A percentile compares a stretch with the other conserved stretches of the same genome.
Evolutionary conservation across 2,797 vertebrate species (phyloP).

Genomic region (Cyprinodon diabolis): DNA sequence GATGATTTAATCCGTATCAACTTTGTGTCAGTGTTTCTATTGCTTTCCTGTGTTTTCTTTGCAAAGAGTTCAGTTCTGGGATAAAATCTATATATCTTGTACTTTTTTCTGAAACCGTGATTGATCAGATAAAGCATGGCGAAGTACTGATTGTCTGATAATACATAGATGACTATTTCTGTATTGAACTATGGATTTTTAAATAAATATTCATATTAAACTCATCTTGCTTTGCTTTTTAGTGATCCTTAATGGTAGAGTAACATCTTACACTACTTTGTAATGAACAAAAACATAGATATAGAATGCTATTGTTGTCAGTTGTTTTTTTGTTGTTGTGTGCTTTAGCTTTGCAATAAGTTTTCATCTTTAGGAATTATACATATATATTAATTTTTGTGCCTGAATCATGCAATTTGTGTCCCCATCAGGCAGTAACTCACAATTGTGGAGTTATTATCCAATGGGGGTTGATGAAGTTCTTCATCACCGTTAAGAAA

Average conservation of each 20-base stretch:
- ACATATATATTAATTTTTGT: neutral
- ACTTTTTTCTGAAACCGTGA: slow-evolving; percentile 79
- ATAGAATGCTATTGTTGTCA: neutral
- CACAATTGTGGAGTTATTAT: neutral
- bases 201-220: slow-evolving; percentile 90
- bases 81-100: slow-evolving; percentile 71
- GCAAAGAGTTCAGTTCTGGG: slow-evolving; percentile 74
- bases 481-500: slow-evolving; percentile 27
- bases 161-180: slow-evolving; percentile 87
- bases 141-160: slow-evolving; percentile 84
- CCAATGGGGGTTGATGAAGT: slow-evolving; percentile 48
- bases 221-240: slow-evolving; percentile 7
- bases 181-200: slow-evolving; percentile 91
- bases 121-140: slow-evolving; percentile 84
- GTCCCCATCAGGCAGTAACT: slow-evolving; percentile 1
- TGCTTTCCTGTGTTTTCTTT: slow-evolving; percentile 88
- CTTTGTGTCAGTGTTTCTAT: slow-evolving; percentile 86
- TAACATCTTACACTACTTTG: neutral
- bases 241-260: neutral
- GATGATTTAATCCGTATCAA: slow-evolving; percentile 77
- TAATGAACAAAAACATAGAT: too few relatives aligned
- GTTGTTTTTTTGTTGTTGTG: neutral
- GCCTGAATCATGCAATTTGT: neutral
- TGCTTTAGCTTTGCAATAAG: slow-evolving; percentile 4
- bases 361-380: neutral